Percentiles rank a stretch among this genome's conserved stretches.
These are phyloP conservation scores for Drosophila suboccidentalis DNA, from an alignment of 2,888 invertebrate species.

Conservation along the genomic window DNA sequence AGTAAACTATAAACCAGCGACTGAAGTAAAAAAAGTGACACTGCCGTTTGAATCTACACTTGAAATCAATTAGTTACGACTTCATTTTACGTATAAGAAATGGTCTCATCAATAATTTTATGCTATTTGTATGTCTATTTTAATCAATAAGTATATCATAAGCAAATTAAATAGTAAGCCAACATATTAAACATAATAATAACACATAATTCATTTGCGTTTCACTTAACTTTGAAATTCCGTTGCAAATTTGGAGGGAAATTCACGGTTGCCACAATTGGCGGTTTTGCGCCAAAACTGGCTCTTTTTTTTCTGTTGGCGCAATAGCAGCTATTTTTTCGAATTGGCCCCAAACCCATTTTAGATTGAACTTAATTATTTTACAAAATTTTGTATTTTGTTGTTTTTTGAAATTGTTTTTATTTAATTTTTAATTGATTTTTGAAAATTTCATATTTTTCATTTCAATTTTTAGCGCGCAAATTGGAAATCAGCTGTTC, in stretches of 20 bases:
- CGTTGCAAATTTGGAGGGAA: conserved; percentile 17
- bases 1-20: neutral
- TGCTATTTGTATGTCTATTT: conserved; percentile 33
- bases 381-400: too few relatives aligned
- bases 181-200: conserved; percentile 17
- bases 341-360: too few relatives aligned
- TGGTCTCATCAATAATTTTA: conserved; percentile 39
- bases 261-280: too few relatives aligned
- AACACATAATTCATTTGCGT: conserved; percentile 4
- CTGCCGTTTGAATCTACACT: conserved; percentile 33
- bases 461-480: too few relatives aligned
- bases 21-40: conserved; percentile 25
- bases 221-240: neutral
- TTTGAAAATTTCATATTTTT: too few relatives aligned
- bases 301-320: too few relatives aligned
- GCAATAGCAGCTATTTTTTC: too few relatives aligned
- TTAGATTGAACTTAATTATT: too few relatives aligned
- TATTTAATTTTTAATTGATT: too few relatives aligned
- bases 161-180: conserved; percentile 17
- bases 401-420: too few relatives aligned
- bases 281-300: too few relatives aligned
- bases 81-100: conserved; percentile 8
- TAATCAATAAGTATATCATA: conserved; percentile 32
- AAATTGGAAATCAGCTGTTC: too few relatives aligned
- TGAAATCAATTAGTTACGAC: neutral